Evolutionary conservation across 2,797 vertebrate species (phyloP), one percentile per base, ranked within the genome.

Genomic region (Tinamus major): DNA sequence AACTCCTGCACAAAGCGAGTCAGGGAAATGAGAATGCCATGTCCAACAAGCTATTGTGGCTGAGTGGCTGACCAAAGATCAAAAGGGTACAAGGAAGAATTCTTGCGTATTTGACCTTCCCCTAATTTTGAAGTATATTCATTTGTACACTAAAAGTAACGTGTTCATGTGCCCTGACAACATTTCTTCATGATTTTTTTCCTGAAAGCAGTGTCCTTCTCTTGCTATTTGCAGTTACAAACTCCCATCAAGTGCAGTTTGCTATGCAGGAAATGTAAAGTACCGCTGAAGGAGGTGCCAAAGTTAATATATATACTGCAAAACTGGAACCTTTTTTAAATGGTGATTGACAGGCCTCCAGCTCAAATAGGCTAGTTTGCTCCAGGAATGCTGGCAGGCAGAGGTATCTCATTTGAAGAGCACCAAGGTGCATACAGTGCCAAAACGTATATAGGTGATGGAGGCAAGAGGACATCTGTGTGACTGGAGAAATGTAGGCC

Each of bases 311-410:
- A 89, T 89, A 67, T 65, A 58, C 71, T 89, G 76, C 49, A 78
- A 88, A 93, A 85, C 93, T 85, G 83, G 80, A 91, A 78, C 11
- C 7, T 87, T 89, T 95, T 94, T 92, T 87, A 63, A 89, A 65
- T 63, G 84, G 59, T 69, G 77, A 92, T 59, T 93, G 96, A 91
- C 69, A 71, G 75, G 69, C 49, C 93, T 79, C 79, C 37, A 79
- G 70, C 78, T 91, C 2, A 2, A 65, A 65, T 55, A 49, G 79
- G 69, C 75, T 62, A 46, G 29, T 89, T 90, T 90, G 42, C 58
- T 89, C 37, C 48, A 80, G 75, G 71, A 71, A 5, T 58, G 71
- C 77, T 1, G 1, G 37, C 41, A 62, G 85, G 82, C 75, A 93
- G 61, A 82, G 70, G 55, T 29, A 82, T 41, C 71, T 85, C 6